phyloP scores from a whole-genome alignment of 2,888 invertebrate species.

The Caenorhabditis japonica region DNA sequence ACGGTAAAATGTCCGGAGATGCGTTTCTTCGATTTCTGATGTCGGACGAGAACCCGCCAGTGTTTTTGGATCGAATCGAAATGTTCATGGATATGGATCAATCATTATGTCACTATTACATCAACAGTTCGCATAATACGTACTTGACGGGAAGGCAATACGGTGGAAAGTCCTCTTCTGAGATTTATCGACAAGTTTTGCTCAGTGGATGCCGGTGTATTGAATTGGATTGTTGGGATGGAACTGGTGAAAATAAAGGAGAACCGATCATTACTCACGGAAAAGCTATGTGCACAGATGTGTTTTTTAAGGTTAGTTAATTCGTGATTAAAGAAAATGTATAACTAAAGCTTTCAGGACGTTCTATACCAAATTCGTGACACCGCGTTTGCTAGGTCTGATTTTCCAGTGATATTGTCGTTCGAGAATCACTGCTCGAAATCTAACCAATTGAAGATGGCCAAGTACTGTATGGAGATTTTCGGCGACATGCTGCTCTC shows the following conservation, averaged over 20 bases:
- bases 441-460: constrained; percentile 96
- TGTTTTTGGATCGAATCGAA: constrained; percentile 89
- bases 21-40: constrained; percentile 97
- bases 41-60: constrained; percentile 99
- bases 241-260: constrained; percentile 81
- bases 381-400: constrained; percentile 97
- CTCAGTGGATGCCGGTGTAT: constrained; percentile 91
- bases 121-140: constrained; percentile 93
- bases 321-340: not conserved
- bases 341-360: constrained; percentile 80
- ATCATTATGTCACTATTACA: constrained; percentile 96
- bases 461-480: constrained; percentile 98
- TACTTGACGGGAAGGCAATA: constrained; percentile 95
- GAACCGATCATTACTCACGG: constrained; percentile 99
- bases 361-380: constrained; percentile 96
- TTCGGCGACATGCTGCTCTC: constrained; percentile 91
- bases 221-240: constrained; percentile 76
- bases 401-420: constrained; percentile 95
- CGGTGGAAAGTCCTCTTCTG: constrained; percentile 95
- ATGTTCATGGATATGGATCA: constrained; percentile 92
- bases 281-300: constrained; percentile 99
- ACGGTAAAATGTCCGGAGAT: constrained; percentile 83
- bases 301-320: constrained; percentile 86
- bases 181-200: constrained; percentile 90
- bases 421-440: constrained; percentile 98